These are phyloP conservation scores for Zeuzera pyrina DNA, from an alignment of 2,888 invertebrate species.

Conservation along the genomic window DNA sequence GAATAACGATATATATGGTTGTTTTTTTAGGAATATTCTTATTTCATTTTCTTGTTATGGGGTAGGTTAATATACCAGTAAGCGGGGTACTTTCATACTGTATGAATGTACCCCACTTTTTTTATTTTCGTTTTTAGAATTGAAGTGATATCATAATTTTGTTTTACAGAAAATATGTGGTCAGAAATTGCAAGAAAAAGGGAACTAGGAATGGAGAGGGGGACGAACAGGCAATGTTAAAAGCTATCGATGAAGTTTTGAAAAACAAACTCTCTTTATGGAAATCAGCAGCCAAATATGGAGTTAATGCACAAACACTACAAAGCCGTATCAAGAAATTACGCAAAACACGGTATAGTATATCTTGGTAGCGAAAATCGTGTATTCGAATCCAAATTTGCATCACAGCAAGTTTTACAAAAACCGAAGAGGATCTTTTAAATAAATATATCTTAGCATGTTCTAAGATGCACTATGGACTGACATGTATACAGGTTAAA, in stretches of 20 bases:
- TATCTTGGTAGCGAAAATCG: constrained; percentile 1
- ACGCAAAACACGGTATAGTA: constrained; percentile 3
- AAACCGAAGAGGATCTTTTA: constrained; percentile 8
- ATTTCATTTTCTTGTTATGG: constrained; percentile 5
- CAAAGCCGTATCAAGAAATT: constrained; percentile 8
- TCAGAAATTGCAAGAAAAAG: constrained; percentile 10
- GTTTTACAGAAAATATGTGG: constrained; percentile 1
- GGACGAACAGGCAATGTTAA: constrained; percentile 9
- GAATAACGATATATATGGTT: background rate
- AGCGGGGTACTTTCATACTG: constrained; percentile 3
- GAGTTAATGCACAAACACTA: constrained; percentile 9
- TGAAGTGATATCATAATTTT: constrained; percentile 5
- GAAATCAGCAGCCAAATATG: constrained; percentile 11
- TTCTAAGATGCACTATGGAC: constrained; percentile 13
- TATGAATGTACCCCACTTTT: constrained; percentile 4
- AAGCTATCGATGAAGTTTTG: constrained; percentile 9
- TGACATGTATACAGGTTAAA: constrained; percentile 10
- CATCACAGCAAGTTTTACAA: constrained; percentile 10
- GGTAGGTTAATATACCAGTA: constrained; percentile 4
- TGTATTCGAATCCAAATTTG: constrained; percentile 8
- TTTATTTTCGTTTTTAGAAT: constrained; percentile 2
- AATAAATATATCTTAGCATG: constrained; percentile 9
- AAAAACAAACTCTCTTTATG: constrained; percentile 5
- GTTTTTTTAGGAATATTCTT: constrained; percentile 1
- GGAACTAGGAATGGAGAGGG: constrained; percentile 9